Evolutionary conservation across 2,797 vertebrate species (phyloP).

Genomic region (Tapirus indicus): DNA sequence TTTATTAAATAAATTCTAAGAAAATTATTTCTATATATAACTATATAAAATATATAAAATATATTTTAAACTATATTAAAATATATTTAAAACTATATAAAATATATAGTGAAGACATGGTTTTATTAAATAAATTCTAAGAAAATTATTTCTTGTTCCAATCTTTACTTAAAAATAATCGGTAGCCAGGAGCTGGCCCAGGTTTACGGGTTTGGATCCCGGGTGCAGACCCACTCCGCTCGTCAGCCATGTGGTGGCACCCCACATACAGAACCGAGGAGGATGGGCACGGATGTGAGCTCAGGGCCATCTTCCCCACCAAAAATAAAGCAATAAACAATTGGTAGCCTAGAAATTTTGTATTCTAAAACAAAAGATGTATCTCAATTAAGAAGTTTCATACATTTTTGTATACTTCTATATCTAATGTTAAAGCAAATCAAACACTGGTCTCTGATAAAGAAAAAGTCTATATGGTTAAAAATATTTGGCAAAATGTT

Average conservation of each 20-base stretch:
- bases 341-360: not conserved
- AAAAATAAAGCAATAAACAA: not conserved
- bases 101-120: not conserved
- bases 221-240: too few species aligned
- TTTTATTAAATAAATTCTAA: not conserved
- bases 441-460: not conserved
- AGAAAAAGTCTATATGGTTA: not conserved
- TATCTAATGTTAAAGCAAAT: not conserved
- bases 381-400: not conserved
- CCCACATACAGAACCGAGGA: too few species aligned
- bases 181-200: too few species aligned
- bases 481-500: not conserved
- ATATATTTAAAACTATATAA: not conserved
- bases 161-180: constrained; percentile 25
- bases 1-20: not conserved
- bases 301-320: too few species aligned
- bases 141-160: not conserved
- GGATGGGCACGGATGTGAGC: too few species aligned
- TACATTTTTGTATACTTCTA: not conserved
- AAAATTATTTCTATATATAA: not conserved
- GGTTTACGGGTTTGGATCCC: too few species aligned
- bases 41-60: too few species aligned
- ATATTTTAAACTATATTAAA: too few species aligned
- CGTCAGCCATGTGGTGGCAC: too few species aligned
- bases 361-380: not conserved